Evolutionary conservation across 2,797 vertebrate species (phyloP), one percentile per base, ranked within the genome.

Genomic region (Hemibagrus guttatus): DNA sequence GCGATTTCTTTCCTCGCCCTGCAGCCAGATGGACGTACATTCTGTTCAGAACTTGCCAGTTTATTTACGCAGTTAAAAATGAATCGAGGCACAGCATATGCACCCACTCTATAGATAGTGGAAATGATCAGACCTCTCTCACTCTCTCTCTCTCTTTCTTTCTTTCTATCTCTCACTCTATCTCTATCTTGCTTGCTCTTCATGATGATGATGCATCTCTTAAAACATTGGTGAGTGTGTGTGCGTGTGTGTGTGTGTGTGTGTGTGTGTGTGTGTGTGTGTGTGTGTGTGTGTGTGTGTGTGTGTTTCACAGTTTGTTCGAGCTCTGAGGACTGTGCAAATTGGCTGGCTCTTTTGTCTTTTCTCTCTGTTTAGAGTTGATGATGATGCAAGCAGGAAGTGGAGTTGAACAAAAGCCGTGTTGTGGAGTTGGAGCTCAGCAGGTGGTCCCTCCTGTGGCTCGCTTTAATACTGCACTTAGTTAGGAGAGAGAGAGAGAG

Each of bases 401-500:
- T 74, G 56, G 28, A 81, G 54, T 81, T 35, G 56, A 19, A 74
- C 9, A 74, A 72, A 31, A 71, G 78, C 16, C 0, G 71, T 35
- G 79, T 82, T 75, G 49, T 74, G n/a, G 31, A 64, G 61, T 59
- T 28, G 64, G 19, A 28, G 54, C 86, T 28, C 87, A 78, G 72
- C 82, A 74, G 82, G 81, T 86, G 82, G 91, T 91, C 90, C 92
- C 93, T 93, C 91, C 94, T 93, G 94, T 93, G 93, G 92, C 88
- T 90, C 89, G 86, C 90, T 90, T 89, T 84, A 94, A 91, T 89
- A 93, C 92, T 92, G 87, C 92, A 46, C 17, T 71, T 17, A 3
- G 35, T 81, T 72, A 31, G 26, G 66, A 72, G 16, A 35, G 31
- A 71, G 26, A 28, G 21, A 49, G 28, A n/a, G 54, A n/a, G 21